A percentile compares a stretch with the other conserved stretches of the same genome.
These are phyloP conservation scores for Sphenopsis melanotis DNA, from an alignment of 2,797 vertebrate genomes.

Conservation along the genomic window DNA sequence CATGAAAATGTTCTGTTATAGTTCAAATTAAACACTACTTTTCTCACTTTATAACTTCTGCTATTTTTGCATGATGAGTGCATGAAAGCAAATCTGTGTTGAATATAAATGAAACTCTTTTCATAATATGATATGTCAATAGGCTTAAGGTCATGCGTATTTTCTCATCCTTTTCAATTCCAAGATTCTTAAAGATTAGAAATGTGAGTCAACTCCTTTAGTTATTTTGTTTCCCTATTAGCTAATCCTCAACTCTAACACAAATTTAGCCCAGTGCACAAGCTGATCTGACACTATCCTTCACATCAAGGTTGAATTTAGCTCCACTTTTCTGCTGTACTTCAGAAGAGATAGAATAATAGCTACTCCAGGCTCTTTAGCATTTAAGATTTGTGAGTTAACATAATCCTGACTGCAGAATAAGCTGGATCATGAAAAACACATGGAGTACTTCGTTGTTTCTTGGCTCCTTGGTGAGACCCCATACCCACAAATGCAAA, in stretches of 20 bases:
- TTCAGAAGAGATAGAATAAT: neutral
- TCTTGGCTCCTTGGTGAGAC: neutral
- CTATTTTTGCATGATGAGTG: neutral
- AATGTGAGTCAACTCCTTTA: neutral
- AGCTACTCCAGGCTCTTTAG: neutral
- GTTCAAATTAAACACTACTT: neutral
- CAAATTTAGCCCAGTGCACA: neutral
- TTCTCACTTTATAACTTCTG: neutral
- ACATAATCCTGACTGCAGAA: neutral
- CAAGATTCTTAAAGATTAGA: neutral
- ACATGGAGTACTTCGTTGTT: neutral
- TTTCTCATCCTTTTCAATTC: neutral
- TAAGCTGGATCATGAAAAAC: neutral
- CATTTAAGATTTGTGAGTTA: neutral
- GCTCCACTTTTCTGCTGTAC: neutral
- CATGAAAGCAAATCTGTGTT: neutral
- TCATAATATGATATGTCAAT: neutral
- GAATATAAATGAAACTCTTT: neutral
- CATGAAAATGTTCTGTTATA: neutral
- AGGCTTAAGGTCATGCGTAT: neutral
- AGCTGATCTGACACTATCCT: neutral
- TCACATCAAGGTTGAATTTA: neutral
- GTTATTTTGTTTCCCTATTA: neutral
- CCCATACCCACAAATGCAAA: neutral
- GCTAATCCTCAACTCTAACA: neutral